phyloP scores from a whole-genome alignment of 2,113 vertebrate species.

The Anguilla japonica region DNA sequence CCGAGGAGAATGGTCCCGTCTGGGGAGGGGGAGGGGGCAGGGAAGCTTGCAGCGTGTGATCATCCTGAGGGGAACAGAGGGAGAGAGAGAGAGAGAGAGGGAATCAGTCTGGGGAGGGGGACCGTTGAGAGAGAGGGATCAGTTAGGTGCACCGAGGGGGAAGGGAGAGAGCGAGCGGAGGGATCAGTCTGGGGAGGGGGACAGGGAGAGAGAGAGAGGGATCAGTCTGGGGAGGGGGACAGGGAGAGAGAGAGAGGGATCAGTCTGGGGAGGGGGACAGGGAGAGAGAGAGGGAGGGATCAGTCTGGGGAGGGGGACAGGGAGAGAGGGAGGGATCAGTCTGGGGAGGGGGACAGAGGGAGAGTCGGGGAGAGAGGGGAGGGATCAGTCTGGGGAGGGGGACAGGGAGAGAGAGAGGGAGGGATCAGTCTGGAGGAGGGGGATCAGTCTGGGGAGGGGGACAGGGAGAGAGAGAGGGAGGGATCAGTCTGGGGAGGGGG shows the following conservation, averaged over 20 bases:
- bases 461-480: slow-evolving; percentile 4
- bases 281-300: slow-evolving; percentile 26
- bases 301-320: slow-evolving; percentile 37
- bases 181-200: slow-evolving; percentile 38
- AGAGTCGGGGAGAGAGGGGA: too few species aligned
- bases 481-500: slow-evolving; percentile 39
- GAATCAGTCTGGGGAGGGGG: slow-evolving; percentile 39
- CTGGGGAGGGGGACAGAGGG: too few species aligned
- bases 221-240: slow-evolving; percentile 38
- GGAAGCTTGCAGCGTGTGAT: too few species aligned
- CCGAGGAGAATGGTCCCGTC: too few species aligned
- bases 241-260: slow-evolving; percentile 45
- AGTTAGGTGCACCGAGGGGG: too few species aligned
- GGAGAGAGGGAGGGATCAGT: slow-evolving; percentile 40
- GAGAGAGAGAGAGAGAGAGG: slow-evolving; percentile 4
- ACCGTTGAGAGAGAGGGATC: too few species aligned
- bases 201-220: slow-evolving; percentile 45
- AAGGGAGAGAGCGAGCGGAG: slow-evolving; percentile 49
- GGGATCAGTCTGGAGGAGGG: too few species aligned
- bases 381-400: slow-evolving; percentile 41
- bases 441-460: slow-evolving; percentile 39
- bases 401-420: too few species aligned
- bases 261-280: slow-evolving; percentile 37
- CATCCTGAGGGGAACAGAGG: too few species aligned
- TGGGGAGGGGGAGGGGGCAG: too few species aligned